Conservation (phyloP, 2,888 invertebrate species). For the Brenthis daphne region DNA sequence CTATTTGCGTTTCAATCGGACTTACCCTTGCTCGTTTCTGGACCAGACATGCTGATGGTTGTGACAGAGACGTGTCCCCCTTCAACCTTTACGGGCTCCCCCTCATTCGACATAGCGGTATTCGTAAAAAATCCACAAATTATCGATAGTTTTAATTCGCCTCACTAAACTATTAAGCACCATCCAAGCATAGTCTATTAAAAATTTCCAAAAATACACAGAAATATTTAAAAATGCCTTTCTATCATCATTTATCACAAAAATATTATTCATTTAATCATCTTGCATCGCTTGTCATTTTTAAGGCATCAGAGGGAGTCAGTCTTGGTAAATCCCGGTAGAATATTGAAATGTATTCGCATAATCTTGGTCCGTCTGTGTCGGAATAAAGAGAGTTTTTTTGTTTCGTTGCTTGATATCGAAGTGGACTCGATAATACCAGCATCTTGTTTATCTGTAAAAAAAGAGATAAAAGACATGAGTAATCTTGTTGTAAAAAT, state of each 20-base stretch:
- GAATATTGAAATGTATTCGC: conserved; percentile 43
- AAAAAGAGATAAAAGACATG: conserved; percentile 38
- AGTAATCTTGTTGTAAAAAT: conserved; percentile 9
- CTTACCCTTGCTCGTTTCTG: conserved; percentile 82
- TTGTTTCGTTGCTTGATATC: conserved; percentile 41
- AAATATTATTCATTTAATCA: conserved; percentile 59
- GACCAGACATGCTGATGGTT: conserved; percentile 87
- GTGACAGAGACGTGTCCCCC: conserved; percentile 88
- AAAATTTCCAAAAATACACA: conserved; percentile 58
- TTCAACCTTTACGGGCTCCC: conserved; percentile 76
- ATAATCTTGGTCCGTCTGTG: conserved; percentile 48
- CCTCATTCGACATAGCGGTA: conserved; percentile 70
- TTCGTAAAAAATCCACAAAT: conserved; percentile 56
- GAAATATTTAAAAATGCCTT: conserved; percentile 55
- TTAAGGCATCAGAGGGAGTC: conserved; percentile 67
- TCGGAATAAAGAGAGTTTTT: conserved; percentile 24
- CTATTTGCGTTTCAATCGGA: not conserved
- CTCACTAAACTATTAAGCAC: conserved; percentile 68
- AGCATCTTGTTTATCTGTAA: conserved; percentile 73
- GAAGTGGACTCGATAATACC: conserved; percentile 51
- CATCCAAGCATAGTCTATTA: conserved; percentile 51
- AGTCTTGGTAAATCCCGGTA: conserved; percentile 58
- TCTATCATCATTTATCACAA: conserved; percentile 50
- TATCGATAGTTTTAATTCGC: conserved; percentile 60
- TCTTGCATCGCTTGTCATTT: conserved; percentile 64